A percentile compares a stretch with the other conserved stretches of the same genome.
phyloP scores from a whole-genome alignment of 2,797 vertebrate genomes.

The Coccyzus lansbergi region DNA sequence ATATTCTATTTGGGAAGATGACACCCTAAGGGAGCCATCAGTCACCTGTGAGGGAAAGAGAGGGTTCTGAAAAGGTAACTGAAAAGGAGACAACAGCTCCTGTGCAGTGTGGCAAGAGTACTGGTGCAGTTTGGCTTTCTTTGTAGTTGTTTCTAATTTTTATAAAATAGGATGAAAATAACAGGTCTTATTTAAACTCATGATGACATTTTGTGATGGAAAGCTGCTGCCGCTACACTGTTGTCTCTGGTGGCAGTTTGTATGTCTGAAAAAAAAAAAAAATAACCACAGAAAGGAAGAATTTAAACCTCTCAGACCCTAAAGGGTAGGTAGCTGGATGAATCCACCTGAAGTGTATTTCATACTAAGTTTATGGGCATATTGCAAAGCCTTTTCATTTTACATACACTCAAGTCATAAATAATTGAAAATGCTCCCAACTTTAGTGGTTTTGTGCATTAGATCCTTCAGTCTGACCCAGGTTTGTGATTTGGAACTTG shows the following conservation, averaged over 20 bases:
- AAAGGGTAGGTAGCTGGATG: background rate
- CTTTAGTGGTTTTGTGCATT: background rate
- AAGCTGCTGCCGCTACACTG: background rate
- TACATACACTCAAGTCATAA: background rate
- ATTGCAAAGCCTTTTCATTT: background rate
- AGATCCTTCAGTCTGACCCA: background rate
- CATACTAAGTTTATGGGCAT: background rate
- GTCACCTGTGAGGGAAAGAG: background rate
- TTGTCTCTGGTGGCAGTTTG: background rate
- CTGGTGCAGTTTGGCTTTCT: background rate
- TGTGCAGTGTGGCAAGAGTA: fast-evolving
- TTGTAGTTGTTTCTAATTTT: background rate
- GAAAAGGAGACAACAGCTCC: background rate
- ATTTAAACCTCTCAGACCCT: background rate
- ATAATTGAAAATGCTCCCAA: background rate
- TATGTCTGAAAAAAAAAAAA: background rate
- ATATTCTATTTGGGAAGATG: background rate
- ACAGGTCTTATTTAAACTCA: background rate
- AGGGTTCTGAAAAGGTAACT: background rate
- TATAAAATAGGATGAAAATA: background rate
- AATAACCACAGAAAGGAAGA: background rate
- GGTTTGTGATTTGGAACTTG: background rate
- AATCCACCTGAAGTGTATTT: background rate
- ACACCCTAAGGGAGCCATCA: background rate
- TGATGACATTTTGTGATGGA: background rate